Conservation (phyloP, 2,113 vertebrate genomes). For the Cavia aperea region DNA sequence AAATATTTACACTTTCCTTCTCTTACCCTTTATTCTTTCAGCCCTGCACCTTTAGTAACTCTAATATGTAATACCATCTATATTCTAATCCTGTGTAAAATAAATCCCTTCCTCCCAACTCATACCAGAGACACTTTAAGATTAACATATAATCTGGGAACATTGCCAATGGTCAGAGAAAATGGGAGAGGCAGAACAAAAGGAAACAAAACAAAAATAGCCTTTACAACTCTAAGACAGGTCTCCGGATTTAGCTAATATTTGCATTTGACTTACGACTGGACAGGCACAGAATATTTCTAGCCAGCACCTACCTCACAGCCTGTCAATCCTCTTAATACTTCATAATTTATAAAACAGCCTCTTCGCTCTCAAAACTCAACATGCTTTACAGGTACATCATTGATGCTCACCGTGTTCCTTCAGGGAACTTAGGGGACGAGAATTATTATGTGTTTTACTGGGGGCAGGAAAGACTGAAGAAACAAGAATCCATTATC, state of each 20-base stretch:
- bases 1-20: constrained; percentile 10
- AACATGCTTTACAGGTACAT: constrained; percentile 47
- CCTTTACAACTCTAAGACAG: neutral
- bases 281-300: constrained; percentile 1
- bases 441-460: constrained; percentile 60
- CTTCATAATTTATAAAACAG: constrained; percentile 65
- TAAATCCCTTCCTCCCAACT: neutral
- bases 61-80: neutral
- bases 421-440: constrained; percentile 33
- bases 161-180: neutral
- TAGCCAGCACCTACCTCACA: constrained; percentile 34
- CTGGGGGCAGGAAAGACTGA: neutral
- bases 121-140: neutral
- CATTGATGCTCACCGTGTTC: constrained; percentile 46
- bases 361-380: constrained; percentile 47
- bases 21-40: neutral
- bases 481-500: constrained; percentile 36
- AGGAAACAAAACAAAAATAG: neutral
- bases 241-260: neutral
- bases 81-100: constrained; percentile 14
- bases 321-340: constrained; percentile 47
- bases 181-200: neutral
- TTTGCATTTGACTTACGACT: constrained; percentile 41
- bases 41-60: neutral
- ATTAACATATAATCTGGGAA: neutral